Evolutionary conservation across 1,140 invertebrate species (phyloP), one percentile per base, ranked within the genome.

Genomic region (Drosophila kohkoa): DNA sequence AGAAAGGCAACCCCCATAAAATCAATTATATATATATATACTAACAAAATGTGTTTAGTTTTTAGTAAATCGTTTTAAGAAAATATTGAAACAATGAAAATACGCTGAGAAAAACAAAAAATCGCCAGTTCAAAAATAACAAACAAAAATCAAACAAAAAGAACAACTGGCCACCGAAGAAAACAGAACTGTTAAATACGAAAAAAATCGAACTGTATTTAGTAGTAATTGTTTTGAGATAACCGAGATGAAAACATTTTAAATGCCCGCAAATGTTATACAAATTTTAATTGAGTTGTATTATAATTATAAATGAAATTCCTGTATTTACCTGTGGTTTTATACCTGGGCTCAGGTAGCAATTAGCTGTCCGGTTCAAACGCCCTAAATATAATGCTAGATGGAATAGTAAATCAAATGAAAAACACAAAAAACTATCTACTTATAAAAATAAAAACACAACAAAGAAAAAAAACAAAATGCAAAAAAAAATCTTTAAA

Each of bases 281-380:
- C 41, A 82, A 83, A 65, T 87, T 86, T 88, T 80, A 88, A 88
- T 75, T 80, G 54, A 82, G 77, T 85, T 88, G 83, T 88, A 88
- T 86, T 85, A 85, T 86, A 85, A 69, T 63, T 63, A 75, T 75
- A 74, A 74, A 74, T 60, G 57, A 62, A 74, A 68, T 74, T 74
- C 65, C 65, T 74, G 65, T 74, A 74, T 62, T 62, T 69, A 74
- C 57, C 71, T 74, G 71, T 74, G 71, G 71, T 68, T 74, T 68
- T 74, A 60, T 30, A 55, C 46, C 64, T 68, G 62, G 69, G 52
- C 62, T 38, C 38, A 54, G 52, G n/a, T 55, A 58, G 45, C 54
- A 68, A 32, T 35, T 58, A 58, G 43, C 30, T 52, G 48, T 20
- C 30, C 59, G 10, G 30, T 11, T 43, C 15, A 8, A 15, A 35